phyloP scores from a whole-genome alignment of 2,113 vertebrate genomes.

The Fregetta grallaria region DNA sequence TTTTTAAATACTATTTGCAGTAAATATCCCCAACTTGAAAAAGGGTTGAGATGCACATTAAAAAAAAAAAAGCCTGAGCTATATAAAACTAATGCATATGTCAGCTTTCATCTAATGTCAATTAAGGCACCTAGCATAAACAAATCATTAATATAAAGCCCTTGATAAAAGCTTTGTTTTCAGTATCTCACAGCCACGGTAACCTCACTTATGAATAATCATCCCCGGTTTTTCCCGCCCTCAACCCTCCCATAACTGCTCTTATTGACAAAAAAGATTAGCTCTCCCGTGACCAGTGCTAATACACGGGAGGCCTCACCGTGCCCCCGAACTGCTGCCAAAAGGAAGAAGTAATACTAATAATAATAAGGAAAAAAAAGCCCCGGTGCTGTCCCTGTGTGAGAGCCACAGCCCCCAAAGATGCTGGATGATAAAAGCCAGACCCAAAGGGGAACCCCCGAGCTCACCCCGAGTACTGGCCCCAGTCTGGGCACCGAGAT shows the following conservation, averaged over 20 bases:
- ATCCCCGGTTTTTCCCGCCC: not conserved
- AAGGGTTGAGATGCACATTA: not conserved
- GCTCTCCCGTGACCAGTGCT: not conserved
- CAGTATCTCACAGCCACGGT: not conserved
- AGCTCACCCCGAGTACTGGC: not conserved
- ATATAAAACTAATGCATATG: not conserved
- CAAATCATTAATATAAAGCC: not conserved
- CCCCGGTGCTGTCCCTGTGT: not conserved
- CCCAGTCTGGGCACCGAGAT: fast-evolving
- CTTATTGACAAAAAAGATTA: not conserved
- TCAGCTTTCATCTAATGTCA: conserved; percentile 28
- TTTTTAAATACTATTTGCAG: not conserved
- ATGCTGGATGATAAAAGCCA: not conserved
- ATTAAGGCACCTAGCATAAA: not conserved
- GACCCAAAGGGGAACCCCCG: not conserved
- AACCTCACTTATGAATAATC: not conserved
- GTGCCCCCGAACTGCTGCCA: not conserved
- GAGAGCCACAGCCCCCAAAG: not conserved
- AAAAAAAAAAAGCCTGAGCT: not conserved
- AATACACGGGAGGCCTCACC: not conserved
- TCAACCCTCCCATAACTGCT: not conserved
- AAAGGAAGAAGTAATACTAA: not conserved
- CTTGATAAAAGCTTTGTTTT: not conserved
- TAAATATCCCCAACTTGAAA: not conserved
- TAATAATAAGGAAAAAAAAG: no score